Conservation (phyloP, 1,140 invertebrate genomes). For the Caligus rogercresseyi region DNA sequence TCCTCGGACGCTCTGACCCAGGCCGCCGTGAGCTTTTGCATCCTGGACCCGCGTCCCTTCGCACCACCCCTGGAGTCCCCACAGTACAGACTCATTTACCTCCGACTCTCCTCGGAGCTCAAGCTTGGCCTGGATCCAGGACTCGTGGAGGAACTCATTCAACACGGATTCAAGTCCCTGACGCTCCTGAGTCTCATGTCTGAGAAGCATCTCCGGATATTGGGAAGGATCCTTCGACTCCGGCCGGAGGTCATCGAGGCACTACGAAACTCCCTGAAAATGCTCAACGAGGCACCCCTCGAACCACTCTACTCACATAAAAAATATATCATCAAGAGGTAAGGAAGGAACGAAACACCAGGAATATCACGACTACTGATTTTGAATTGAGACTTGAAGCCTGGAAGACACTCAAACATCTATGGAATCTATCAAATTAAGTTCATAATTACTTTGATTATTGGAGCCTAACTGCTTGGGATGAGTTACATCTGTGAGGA, state of each 20-base stretch:
- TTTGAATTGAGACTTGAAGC: neutral
- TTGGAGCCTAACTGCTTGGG: too few relatives aligned
- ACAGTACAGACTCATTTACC: neutral
- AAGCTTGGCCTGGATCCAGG: neutral
- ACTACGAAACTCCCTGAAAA: neutral
- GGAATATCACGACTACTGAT: too few relatives aligned
- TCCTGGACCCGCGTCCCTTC: neutral
- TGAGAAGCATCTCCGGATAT: neutral
- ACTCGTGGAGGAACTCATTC: neutral
- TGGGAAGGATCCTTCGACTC: neutral
- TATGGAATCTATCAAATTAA: neutral
- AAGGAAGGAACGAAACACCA: neutral
- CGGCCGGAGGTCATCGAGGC: neutral
- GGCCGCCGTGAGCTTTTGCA: neutral
- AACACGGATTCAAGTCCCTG: neutral
- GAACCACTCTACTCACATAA: neutral
- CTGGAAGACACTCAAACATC: neutral
- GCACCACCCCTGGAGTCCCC: neutral
- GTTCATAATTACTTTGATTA: too few relatives aligned
- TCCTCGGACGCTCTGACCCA: neutral
- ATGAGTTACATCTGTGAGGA: too few relatives aligned
- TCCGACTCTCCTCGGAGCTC: neutral
- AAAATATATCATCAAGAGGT: neutral
- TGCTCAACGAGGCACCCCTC: neutral
- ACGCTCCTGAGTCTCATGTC: neutral